Evolutionary conservation across 2,888 invertebrate genomes (phyloP), one percentile per base, ranked within the genome.

Genomic region (Protophormia terraenovae): DNA sequence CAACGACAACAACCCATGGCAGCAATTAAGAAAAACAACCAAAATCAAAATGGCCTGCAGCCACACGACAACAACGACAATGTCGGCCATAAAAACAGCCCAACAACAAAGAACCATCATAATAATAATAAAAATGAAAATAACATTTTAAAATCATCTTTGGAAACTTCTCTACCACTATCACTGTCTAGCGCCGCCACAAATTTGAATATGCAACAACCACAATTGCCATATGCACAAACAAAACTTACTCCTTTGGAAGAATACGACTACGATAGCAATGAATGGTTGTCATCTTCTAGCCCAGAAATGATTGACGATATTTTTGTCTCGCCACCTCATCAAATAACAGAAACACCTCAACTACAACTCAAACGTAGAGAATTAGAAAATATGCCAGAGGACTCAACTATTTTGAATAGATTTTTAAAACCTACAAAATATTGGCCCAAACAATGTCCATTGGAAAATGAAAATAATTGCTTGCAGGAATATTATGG

Each of bases 401-500:
- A 79, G 24, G 80, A 71, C 19, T 67, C 85, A 86, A 38, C 83
- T 55, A 80, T 86, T 79, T 88, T 87, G 72, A 84, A 86, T 81
- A 87, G 88, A 84, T 88, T 89, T 86, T 84, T 87, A 73, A 87
- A 89, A 81, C 89, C 91, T 76, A 82, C 88, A 64, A 88, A 88
- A 84, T 89, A 90, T 83, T 90, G 89, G 91, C 71, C 87, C 72
- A 88, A 84, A 78, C 88, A 86, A 32, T 91, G 91, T 85, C 87
- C 88, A 85, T 75, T 88, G 66, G 85, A 84, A 79, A 88, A 80
- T 73, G 85, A 86, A 83, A 89, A 78, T 72, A 87, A 89, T 87
- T 91, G 92, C 89, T 87, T 88, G 35, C 83, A 88, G 86, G 89
- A 89, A 64, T 89, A 89, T 87, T 89, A 88, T 86, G 88, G 89